Evolutionary conservation across 2,888 invertebrate species (phyloP), one percentile per base, ranked within the genome.

Genomic region (Folsomia manolachei): DNA sequence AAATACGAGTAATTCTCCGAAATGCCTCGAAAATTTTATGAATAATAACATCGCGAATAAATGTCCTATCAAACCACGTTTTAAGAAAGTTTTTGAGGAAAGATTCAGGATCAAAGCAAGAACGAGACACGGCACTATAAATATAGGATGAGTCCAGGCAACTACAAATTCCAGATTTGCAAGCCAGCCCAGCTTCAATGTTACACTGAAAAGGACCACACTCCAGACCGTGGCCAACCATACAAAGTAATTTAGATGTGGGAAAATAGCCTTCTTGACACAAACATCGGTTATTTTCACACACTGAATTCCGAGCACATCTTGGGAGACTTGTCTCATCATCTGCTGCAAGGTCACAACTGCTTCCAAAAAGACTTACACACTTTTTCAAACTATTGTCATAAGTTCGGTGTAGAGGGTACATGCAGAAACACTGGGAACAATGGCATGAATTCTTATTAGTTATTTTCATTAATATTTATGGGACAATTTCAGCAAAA

Each of bases 61-160:
- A 72, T 26, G 52, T 52, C 27, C 21, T 65, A 23, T n/a, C 60
- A 67, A 56, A n/a, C 26, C 56, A 52, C 7, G 18, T 56, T 19
- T 66, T 51, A 24, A 74, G 51, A 18, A 71, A 25, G 19, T 74
- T 27, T 25, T 61, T 39, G 27, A 72, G 67, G 23, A 74, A 62
- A 18, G 56, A 60, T 60, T 74, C 74, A 1, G 74, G 74, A 64
- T 74, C 74, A 60, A 74, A 71, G 26, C 74, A 74, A 23, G 27
- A 27, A n/a, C 67, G 51, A 2, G 27, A 25, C n/a, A 74, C 26
- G 2, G 70, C 69, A 21, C 71, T 70, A 26, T 75, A 77, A 19
- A 64, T 71, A 27, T 69, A 73, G 11, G 70, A 63, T 0, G 71
- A 73, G 60, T 77, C 76, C 2, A 71, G n/a, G 24, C 76, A 77